phyloP scores from a whole-genome alignment of 2,113 vertebrate genomes.

The Acanthisitta chloris region DNA sequence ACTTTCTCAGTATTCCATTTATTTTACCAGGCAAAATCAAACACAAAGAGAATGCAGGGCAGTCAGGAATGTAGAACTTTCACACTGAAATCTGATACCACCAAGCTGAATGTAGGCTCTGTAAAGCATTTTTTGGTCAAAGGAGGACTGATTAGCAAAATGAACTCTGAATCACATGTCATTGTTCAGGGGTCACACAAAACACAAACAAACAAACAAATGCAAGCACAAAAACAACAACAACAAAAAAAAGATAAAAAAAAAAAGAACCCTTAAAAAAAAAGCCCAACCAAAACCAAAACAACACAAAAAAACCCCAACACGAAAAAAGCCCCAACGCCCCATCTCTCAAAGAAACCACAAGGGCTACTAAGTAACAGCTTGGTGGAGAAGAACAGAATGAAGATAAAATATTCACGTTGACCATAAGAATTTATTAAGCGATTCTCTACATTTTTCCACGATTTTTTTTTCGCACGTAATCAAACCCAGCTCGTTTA shows the following conservation, averaged over 20 bases:
- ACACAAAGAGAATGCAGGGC: neutral
- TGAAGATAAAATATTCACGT: neutral
- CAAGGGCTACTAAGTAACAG: neutral
- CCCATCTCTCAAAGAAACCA: neutral
- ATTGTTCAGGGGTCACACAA: neutral
- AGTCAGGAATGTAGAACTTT: constrained; percentile 29
- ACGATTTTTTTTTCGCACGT: neutral
- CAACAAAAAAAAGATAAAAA: rapidly evolving
- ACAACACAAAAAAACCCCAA: neutral
- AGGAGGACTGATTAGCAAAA: neutral
- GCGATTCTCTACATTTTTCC: neutral
- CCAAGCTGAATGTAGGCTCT: neutral
- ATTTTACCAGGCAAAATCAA: neutral
- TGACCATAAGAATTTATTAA: neutral
- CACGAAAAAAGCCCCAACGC: too few species aligned
- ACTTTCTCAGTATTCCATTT: neutral
- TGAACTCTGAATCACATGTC: neutral
- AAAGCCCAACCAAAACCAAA: neutral
- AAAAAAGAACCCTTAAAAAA: neutral
- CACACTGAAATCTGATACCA: constrained; percentile 7
- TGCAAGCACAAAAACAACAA: too few species aligned
- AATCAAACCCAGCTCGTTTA: neutral
- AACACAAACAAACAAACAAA: too few species aligned
- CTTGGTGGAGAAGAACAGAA: neutral
- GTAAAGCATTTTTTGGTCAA: neutral